These are phyloP conservation scores for Sebastes elongatus DNA, from an alignment of 2,797 vertebrate genomes.

Conservation along the genomic window DNA sequence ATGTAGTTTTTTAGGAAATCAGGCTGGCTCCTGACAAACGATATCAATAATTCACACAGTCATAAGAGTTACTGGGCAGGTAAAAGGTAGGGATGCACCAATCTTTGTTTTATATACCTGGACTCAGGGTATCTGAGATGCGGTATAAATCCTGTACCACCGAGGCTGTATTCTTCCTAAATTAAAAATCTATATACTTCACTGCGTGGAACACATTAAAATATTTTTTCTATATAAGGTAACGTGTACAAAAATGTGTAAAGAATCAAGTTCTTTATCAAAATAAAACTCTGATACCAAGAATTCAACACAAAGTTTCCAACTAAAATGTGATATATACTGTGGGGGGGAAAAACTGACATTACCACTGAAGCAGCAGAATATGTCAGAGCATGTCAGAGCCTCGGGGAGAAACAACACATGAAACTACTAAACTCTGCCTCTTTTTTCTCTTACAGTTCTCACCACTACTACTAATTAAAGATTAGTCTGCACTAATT, in stretches of 20 bases:
- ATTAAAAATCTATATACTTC: not conserved
- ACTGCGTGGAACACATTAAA: not conserved
- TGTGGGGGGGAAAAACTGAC: not conserved
- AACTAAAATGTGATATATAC: not conserved
- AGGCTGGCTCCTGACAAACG: too few species aligned
- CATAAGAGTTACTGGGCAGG: too few species aligned
- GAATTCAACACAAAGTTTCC: not conserved
- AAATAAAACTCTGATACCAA: not conserved
- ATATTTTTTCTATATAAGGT: not conserved
- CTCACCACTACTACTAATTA: not conserved
- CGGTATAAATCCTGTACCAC: not conserved
- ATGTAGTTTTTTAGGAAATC: too few species aligned
- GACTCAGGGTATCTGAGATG: too few species aligned
- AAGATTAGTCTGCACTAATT: not conserved
- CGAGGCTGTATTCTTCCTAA: not conserved
- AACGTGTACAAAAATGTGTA: not conserved
- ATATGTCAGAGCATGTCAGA: conserved; percentile 18
- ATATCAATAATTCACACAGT: too few species aligned
- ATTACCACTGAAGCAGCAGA: conserved; percentile 33
- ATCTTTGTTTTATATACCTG: too few species aligned
- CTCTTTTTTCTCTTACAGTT: not conserved
- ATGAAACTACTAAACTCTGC: not conserved
- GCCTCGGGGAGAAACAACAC: conserved; percentile 19
- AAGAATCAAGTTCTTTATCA: not conserved
- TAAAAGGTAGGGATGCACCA: too few species aligned